A percentile compares a stretch with the other conserved stretches of the same genome.
These are phyloP conservation scores for Gortyna flavago DNA, from an alignment of 2,888 invertebrate genomes.

Conservation along the genomic window DNA sequence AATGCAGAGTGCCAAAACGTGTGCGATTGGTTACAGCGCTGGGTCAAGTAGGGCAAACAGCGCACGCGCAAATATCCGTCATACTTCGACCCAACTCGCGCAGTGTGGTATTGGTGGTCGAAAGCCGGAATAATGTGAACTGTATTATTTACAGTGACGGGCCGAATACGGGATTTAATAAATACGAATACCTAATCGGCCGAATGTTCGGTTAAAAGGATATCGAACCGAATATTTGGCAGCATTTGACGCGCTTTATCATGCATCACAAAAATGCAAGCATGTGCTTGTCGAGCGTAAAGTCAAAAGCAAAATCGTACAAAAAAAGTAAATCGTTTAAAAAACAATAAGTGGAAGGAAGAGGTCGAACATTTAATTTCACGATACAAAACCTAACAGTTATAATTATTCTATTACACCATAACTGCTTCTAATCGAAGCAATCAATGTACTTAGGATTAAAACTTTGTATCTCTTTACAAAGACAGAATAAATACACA, in stretches of 20 bases:
- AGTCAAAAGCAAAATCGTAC: background rate
- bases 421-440: too few species aligned
- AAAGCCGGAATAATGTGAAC: constrained; percentile 3
- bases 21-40: constrained; percentile 37
- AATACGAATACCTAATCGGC: background rate
- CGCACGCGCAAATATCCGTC: constrained; percentile 45
- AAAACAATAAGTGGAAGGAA: background rate
- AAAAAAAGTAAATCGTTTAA: background rate
- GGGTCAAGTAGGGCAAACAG: constrained; percentile 33
- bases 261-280: background rate
- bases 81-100: constrained; percentile 18
- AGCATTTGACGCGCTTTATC: background rate
- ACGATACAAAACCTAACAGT: too few species aligned
- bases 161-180: background rate
- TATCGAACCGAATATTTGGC: background rate
- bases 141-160: background rate
- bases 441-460: too few species aligned
- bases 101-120: background rate
- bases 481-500: too few species aligned
- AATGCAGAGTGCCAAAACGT: constrained; percentile 21
- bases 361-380: background rate
- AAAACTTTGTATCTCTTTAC: too few species aligned
- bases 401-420: too few species aligned
- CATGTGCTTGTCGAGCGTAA: background rate
- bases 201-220: background rate